Evolutionary conservation across 2,113 vertebrate genomes (phyloP).

Genomic region (Eretmochelys imbricata): DNA sequence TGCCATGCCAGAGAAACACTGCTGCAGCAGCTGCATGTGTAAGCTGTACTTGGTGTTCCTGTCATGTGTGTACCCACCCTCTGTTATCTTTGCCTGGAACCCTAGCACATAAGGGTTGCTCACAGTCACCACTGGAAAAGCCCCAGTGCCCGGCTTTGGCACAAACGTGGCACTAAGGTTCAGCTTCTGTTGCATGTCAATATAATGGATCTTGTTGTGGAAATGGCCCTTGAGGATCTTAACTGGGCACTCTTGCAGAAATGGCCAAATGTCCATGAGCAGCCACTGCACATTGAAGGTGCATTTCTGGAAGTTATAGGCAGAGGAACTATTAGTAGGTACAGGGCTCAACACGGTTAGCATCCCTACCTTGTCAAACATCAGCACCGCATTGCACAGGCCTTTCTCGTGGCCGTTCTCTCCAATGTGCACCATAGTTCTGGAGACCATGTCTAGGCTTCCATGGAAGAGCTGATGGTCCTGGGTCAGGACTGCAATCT

Average conservation of each 20-base stretch:
- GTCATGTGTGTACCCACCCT: background rate
- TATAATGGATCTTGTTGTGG: background rate
- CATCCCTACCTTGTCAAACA: background rate
- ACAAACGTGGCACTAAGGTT: background rate
- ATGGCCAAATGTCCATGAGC: background rate
- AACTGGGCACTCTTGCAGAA: background rate
- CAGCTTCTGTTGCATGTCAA: background rate
- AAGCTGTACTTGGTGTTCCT: background rate
- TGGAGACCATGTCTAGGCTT: background rate
- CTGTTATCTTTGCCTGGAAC: background rate
- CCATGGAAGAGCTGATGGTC: background rate
- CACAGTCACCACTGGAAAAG: background rate
- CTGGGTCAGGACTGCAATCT: background rate
- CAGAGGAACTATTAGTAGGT: background rate
- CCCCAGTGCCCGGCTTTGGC: background rate
- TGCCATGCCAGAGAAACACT: background rate
- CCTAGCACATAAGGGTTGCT: background rate
- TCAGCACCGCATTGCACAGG: background rate
- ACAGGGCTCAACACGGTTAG: background rate
- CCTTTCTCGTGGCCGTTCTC: fast-evolving
- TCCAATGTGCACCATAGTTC: background rate
- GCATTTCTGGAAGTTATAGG: background rate
- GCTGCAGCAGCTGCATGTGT: background rate
- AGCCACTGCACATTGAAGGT: background rate
- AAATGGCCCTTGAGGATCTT: background rate